These are phyloP conservation scores for Theretra japonica DNA, from an alignment of 2,888 invertebrate genomes.

Conservation along the genomic window DNA sequence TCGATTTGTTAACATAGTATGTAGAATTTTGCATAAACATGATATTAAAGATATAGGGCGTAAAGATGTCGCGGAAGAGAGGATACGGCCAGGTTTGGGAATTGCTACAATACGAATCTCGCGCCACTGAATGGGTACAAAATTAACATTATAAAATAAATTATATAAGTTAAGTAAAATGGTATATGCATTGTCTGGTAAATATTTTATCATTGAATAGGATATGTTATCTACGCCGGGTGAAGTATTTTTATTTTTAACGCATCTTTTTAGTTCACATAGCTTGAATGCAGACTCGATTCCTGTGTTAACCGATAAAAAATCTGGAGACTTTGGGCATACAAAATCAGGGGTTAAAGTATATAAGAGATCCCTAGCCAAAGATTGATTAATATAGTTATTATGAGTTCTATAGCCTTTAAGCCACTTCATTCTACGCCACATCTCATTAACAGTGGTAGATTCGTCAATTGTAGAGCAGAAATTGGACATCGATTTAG, in stretches of 20 bases:
- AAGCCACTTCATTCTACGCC: not conserved
- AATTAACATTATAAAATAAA: slow-evolving; percentile 16
- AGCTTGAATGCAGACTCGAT: not conserved
- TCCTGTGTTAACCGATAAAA: not conserved
- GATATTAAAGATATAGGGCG: slow-evolving; percentile 39
- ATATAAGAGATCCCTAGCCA: not conserved
- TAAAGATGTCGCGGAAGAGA: slow-evolving; percentile 4
- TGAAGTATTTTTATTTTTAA: not conserved
- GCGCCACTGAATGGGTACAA: slow-evolving; percentile 41
- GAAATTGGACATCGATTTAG: not conserved
- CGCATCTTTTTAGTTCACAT: not conserved
- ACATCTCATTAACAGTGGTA: not conserved
- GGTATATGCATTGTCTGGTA: slow-evolving; percentile 31
- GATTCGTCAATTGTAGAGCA: not conserved
- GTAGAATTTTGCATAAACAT: slow-evolving; percentile 38
- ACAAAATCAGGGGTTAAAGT: not conserved
- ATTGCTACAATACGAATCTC: slow-evolving; percentile 38
- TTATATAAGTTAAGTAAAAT: slow-evolving; percentile 32
- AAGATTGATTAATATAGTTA: not conserved
- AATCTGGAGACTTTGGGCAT: not conserved
- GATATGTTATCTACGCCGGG: not conserved
- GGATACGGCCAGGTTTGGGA: slow-evolving; percentile 37
- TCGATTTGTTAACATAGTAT: slow-evolving; percentile 32
- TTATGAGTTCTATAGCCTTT: not conserved
- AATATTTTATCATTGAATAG: slow-evolving; percentile 35